phyloP scores from a whole-genome alignment of 2,888 invertebrate genomes.

The Trichopria drosophilae region DNA sequence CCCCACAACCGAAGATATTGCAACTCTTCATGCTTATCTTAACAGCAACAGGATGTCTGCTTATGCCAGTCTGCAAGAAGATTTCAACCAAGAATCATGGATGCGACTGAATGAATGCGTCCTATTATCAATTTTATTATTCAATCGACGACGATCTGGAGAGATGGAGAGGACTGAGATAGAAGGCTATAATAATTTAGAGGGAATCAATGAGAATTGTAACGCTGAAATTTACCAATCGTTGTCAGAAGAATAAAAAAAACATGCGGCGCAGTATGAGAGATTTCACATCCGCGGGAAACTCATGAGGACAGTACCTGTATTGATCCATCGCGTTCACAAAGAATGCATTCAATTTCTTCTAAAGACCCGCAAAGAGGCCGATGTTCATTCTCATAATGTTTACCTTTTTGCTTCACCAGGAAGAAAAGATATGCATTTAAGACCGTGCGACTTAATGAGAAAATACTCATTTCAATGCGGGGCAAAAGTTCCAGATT shows the following conservation, averaged over 20 bases:
- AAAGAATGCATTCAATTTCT: background rate
- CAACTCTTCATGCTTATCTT: slow-evolving; percentile 3
- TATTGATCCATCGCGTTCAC: background rate
- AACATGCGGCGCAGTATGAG: too few relatives aligned
- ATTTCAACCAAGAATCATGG: background rate
- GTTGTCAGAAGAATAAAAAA: too few relatives aligned
- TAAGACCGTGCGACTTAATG: slow-evolving; percentile 16
- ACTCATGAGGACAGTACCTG: slow-evolving; percentile 2
- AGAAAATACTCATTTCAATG: background rate
- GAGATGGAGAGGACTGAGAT: slow-evolving; percentile 13
- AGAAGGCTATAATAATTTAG: slow-evolving; percentile 10
- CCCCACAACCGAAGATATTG: slow-evolving; percentile 8
- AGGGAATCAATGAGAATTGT: background rate
- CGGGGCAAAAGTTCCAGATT: background rate
- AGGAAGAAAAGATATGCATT: too few relatives aligned
- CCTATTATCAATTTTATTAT: slow-evolving; percentile 11
- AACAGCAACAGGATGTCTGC: background rate
- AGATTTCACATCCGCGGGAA: slow-evolving; percentile 10
- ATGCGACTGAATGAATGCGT: slow-evolving; percentile 3
- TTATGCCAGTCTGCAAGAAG: background rate
- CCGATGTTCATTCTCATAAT: background rate
- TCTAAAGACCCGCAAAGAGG: background rate
- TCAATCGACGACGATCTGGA: slow-evolving; percentile 23
- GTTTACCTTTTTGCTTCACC: slow-evolving; percentile 10
- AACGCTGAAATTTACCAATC: slow-evolving; percentile 7